These are phyloP conservation scores for Eudemis profundana DNA, from an alignment of 2,888 invertebrate genomes.

Conservation along the genomic window DNA sequence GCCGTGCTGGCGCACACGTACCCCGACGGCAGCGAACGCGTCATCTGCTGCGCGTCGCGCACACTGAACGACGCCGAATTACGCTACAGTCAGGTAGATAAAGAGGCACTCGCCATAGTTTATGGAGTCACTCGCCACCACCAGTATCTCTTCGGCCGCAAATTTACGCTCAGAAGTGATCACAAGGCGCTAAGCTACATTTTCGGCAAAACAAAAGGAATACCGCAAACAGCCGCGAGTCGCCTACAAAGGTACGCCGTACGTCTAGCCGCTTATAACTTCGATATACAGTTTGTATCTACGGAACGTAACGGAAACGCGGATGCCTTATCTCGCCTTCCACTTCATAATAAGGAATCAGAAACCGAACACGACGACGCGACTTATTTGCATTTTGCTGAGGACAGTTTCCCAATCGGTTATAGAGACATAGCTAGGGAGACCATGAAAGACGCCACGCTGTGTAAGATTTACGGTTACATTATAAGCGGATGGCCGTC, in stretches of 20 bases:
- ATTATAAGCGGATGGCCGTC: constrained; percentile 11
- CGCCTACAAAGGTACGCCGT: constrained; percentile 21
- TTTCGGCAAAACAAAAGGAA: neutral
- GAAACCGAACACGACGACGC: neutral
- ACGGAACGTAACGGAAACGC: neutral
- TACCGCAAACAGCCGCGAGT: constrained; percentile 11
- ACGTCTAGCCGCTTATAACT: constrained; percentile 6
- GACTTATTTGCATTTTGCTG: neutral
- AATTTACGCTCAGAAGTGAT: constrained; percentile 7
- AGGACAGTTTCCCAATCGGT: constrained; percentile 9
- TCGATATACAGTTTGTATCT: constrained; percentile 1
- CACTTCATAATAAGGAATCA: neutral
- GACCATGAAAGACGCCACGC: neutral
- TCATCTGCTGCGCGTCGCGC: constrained; percentile 49
- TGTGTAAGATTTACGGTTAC: constrained; percentile 12
- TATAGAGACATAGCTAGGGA: constrained; percentile 5
- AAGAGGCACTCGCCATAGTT: constrained; percentile 47
- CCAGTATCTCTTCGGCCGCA: constrained; percentile 35
- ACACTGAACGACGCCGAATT: constrained; percentile 49
- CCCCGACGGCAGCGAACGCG: neutral
- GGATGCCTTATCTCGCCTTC: constrained; percentile 13
- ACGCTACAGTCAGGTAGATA: constrained; percentile 45
- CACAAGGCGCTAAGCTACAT: constrained; percentile 7
- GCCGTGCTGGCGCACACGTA: neutral
- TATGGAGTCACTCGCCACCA: constrained; percentile 38